These are phyloP conservation scores for Pedetes capensis DNA, from an alignment of 2,113 vertebrate genomes.

Conservation along the genomic window DNA sequence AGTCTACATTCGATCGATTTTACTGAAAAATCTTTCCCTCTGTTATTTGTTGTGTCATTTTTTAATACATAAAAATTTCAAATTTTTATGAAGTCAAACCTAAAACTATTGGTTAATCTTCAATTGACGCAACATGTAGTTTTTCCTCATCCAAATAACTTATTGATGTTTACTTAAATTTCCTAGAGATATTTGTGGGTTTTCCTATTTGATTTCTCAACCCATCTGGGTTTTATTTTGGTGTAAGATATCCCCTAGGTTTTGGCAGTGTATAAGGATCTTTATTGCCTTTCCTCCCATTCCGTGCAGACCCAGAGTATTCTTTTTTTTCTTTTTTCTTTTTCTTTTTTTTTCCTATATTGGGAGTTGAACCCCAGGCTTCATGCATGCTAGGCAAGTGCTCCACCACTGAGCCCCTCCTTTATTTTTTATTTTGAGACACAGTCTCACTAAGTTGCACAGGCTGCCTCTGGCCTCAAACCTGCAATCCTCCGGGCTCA, in stretches of 20 bases:
- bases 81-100: background rate
- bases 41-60: background rate
- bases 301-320: background rate
- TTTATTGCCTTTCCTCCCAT: background rate
- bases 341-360: too few species aligned
- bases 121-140: background rate
- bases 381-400: too few species aligned
- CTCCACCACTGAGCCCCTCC: too few species aligned
- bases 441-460: too few species aligned
- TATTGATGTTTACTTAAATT: background rate
- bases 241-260: background rate
- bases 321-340: background rate
- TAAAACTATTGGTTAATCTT: background rate
- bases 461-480: too few species aligned
- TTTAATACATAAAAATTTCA: constrained; percentile 13
- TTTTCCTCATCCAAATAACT: background rate
- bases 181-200: background rate
- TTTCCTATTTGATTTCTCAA: too few species aligned
- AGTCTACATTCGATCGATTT: background rate
- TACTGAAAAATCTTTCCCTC: background rate
- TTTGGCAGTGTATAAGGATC: background rate
- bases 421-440: too few species aligned
- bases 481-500: too few species aligned
- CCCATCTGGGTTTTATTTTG: too few species aligned
- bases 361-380: too few species aligned